Base-by-base conservation (phyloP, 2,797 vertebrate species). In the Sparus aurata region DNA sequence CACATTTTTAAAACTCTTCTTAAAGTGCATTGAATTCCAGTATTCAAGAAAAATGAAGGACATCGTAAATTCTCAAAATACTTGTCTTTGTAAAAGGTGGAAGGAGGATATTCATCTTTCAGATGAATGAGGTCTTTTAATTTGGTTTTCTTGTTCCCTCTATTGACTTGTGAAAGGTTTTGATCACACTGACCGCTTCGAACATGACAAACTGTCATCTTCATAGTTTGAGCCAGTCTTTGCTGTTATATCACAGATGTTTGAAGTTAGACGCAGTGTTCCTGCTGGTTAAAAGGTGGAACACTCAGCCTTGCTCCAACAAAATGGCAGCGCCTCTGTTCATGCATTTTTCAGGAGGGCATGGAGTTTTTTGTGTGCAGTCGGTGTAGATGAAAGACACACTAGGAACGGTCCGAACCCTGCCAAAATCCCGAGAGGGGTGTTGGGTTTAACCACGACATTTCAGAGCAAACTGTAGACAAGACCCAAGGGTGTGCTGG, bases 361-460 rank as follows among this genome's bases (percentile, higher is more conserved):
- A 45, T 13, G 62, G 55, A 59, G 47, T 12, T 47, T 72, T 66
- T 67, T 49, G 30, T 57, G 22, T 49, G 66, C 69, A 50, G 50
- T 79, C 88, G 38, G 61, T 79, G 87, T 74, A 78, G 72, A 76
- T 64, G 60, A 77, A 70, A 83, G 50, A 61, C 60, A 73, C 54
- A 80, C 54, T 7, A 5, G 63, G 47, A 86, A 77, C 46, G 63
- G 77, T 81, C 80, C 68, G 23, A 73, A 80, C 52, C 46, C 80
- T 52, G 71, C 73, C 73, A 13, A 87, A 90, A 71, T 57, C 93
- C 82, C 91, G 49, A 58, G 91, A 90, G 93, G 91, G 87, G 90
- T 92, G 85, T 93, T 88, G 83, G 83, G 86, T 93, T 94, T 94
- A 92, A 94, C 92, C 93, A 77, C 85, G 82, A 93, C 93, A 91